Conservation (phyloP, 2,888 invertebrate genomes). For the Morpho deidamia region DNA sequence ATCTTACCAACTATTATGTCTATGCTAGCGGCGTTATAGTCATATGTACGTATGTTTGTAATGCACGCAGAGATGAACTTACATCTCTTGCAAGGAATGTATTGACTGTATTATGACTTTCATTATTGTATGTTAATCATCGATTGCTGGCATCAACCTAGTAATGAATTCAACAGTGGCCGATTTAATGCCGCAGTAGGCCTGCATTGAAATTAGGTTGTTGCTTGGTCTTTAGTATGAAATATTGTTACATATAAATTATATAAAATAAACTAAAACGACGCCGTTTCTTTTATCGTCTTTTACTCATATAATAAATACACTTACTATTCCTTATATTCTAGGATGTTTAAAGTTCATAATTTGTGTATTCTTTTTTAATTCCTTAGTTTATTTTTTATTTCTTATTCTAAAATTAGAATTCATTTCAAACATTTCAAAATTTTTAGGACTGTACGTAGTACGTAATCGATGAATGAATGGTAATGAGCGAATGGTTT, state of each 20-base stretch:
- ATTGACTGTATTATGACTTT: conserved; percentile 15
- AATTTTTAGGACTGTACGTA: conserved; percentile 16
- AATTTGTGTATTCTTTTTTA: no score
- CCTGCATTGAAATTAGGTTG: conserved; percentile 13
- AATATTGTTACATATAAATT: conserved; percentile 1
- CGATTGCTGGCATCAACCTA: conserved; percentile 16
- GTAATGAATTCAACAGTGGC: conserved; percentile 11
- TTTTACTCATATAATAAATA: no score
- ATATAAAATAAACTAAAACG: background rate
- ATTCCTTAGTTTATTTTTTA: background rate
- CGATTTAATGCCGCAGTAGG: conserved; percentile 10
- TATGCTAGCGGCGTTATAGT: conserved; percentile 6
- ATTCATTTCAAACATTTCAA: background rate
- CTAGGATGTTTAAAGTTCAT: no score
- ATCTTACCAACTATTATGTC: background rate
- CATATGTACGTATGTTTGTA: conserved; percentile 4
- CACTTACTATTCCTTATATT: no score
- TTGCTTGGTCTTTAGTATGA: conserved; percentile 4
- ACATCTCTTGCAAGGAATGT: conserved; percentile 13
- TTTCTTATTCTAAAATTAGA: background rate
- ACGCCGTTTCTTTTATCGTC: no score
- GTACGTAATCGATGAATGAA: no score
- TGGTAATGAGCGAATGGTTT: no score
- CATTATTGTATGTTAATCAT: conserved; percentile 24
- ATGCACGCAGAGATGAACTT: conserved; percentile 10